These are phyloP conservation scores for Chromobotia macracanthus DNA, from an alignment of 2,797 vertebrate genomes.

Conservation along the genomic window DNA sequence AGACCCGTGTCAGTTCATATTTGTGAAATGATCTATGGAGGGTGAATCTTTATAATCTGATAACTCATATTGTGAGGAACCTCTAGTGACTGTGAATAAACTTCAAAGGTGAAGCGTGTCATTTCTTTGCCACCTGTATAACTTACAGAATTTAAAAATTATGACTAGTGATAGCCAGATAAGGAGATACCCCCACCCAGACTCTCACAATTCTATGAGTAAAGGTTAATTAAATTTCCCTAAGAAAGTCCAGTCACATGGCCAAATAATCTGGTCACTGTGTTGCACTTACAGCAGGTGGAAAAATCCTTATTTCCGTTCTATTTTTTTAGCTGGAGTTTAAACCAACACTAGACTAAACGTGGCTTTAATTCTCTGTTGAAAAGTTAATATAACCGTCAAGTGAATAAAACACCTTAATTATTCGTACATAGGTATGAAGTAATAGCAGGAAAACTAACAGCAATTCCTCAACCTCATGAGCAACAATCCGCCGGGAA, in stretches of 20 bases:
- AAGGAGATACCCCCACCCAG: too few relatives aligned
- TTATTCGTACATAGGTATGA: neutral
- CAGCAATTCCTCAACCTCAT: constrained; percentile 37
- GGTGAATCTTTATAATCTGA: constrained; percentile 16
- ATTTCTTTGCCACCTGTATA: neutral
- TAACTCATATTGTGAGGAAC: neutral
- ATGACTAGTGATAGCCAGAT: too few relatives aligned
- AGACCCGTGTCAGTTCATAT: constrained; percentile 8
- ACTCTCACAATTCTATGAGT: neutral
- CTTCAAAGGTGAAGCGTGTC: neutral
- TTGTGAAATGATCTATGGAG: constrained; percentile 1
- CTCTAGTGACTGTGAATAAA: neutral
- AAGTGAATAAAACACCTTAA: neutral
- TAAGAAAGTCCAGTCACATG: neutral
- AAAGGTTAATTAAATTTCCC: neutral
- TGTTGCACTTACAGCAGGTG: neutral
- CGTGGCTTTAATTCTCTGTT: constrained; percentile 52
- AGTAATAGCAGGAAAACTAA: constrained; percentile 25
- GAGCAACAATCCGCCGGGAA: neutral
- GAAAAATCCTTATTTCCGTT: neutral
- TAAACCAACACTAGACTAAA: constrained; percentile 50
- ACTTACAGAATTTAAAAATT: neutral
- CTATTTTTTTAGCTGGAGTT: neutral
- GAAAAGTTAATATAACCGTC: neutral
- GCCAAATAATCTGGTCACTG: neutral